Conservation (phyloP, 2,888 invertebrate species). For the Lydus trimaculatus region DNA sequence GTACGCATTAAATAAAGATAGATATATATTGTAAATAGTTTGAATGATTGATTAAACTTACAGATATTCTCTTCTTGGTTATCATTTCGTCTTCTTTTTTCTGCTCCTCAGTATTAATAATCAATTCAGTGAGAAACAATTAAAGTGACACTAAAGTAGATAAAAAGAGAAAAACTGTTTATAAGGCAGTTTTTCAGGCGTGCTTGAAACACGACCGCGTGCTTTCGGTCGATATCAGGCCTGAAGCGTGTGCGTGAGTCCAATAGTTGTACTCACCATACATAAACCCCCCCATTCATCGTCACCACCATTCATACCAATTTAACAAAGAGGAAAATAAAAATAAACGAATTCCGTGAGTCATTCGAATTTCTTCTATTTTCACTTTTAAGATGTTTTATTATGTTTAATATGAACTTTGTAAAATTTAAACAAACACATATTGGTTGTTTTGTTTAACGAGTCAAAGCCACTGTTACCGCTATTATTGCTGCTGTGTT, state of each 20-base stretch:
- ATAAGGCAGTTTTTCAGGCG: conserved; percentile 28
- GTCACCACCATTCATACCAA: conserved; percentile 5
- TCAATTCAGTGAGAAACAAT: not conserved
- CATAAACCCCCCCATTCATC: conserved; percentile 1
- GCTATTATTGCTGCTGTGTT: not conserved
- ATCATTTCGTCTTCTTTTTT: too few species aligned
- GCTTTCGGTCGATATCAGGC: conserved; percentile 40
- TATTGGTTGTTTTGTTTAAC: too few species aligned
- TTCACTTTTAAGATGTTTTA: too few species aligned
- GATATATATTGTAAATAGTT: not conserved
- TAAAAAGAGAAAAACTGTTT: not conserved
- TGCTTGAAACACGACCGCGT: conserved; percentile 30
- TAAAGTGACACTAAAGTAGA: not conserved
- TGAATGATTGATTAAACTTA: not conserved
- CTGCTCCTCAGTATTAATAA: not conserved
- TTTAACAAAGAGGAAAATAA: not conserved
- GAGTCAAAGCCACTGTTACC: too few species aligned
- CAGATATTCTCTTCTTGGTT: not conserved
- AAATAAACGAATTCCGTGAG: not conserved
- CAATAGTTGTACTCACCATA: conserved; percentile 29
- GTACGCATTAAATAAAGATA: not conserved
- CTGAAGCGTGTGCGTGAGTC: conserved; percentile 43
- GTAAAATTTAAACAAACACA: too few species aligned
- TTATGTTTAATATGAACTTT: too few species aligned
- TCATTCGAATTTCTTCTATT: not conserved